Conservation (phyloP, 2,888 invertebrate species). For the Liopterus haemorrhoidalis region DNA sequence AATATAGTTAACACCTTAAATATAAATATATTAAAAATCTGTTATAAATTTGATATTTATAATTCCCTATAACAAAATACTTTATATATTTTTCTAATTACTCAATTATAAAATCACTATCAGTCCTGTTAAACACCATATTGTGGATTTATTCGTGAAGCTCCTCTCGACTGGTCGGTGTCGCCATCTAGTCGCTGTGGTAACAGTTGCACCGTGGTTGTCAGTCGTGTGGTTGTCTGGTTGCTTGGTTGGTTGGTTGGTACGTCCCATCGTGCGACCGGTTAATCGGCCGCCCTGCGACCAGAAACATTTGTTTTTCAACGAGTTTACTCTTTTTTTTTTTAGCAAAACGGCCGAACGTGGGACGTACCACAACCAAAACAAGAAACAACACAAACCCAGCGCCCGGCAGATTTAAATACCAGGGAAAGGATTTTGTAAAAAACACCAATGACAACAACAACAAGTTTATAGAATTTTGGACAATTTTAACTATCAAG, state of each 20-base stretch:
- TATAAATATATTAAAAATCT: not conserved
- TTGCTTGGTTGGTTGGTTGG: too few species aligned
- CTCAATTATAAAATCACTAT: too few species aligned
- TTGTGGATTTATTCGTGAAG: too few species aligned
- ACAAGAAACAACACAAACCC: not conserved
- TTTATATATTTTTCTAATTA: not conserved
- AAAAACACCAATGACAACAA: too few species aligned
- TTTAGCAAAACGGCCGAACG: constrained; percentile 12
- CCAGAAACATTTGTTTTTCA: constrained; percentile 8
- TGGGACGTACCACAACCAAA: constrained; percentile 20
- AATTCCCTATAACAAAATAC: not conserved
- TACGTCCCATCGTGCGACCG: constrained; percentile 15
- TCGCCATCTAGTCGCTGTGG: too few species aligned
- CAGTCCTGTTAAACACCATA: too few species aligned
- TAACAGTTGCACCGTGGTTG: too few species aligned
- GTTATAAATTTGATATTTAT: not conserved
- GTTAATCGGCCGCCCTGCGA: constrained; percentile 9
- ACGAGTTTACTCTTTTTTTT: not conserved
- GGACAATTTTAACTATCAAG: too few species aligned
- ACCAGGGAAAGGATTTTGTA: too few species aligned
- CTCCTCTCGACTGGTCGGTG: too few species aligned
- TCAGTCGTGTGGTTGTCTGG: constrained; percentile 10
- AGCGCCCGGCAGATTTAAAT: too few species aligned
- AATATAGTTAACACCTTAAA: not conserved
- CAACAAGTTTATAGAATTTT: too few species aligned